Evolutionary conservation across 1,140 invertebrate genomes (phyloP).

Genomic region (Drosophila elegans): DNA sequence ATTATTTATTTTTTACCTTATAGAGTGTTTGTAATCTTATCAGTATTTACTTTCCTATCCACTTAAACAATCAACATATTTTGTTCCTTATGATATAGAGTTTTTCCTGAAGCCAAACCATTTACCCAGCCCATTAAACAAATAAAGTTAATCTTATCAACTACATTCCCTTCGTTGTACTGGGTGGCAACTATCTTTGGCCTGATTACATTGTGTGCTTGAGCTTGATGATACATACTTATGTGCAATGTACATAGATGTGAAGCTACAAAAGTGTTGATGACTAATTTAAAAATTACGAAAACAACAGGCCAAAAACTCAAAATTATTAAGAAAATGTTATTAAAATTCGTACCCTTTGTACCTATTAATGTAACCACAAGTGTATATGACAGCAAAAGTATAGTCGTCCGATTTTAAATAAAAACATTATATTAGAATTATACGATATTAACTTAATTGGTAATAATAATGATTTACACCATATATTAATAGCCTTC

Average conservation of each 20-base stretch:
- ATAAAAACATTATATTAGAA: too few relatives aligned
- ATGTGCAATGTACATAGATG: too few relatives aligned
- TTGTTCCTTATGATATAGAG: constrained; percentile 15
- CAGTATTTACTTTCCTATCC: constrained; percentile 46
- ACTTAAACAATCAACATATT: constrained; percentile 29
- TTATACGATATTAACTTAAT: too few relatives aligned
- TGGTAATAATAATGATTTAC: too few relatives aligned
- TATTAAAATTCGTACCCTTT: too few relatives aligned
- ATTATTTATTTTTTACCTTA: constrained; percentile 31
- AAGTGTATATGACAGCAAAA: too few relatives aligned
- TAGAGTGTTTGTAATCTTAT: constrained; percentile 60
- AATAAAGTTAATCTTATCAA: constrained; percentile 44
- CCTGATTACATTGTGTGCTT: constrained; percentile 10
- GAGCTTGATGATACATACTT: background rate
- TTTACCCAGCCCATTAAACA: constrained; percentile 40
- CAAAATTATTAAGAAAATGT: too few relatives aligned
- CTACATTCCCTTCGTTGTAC: constrained; percentile 22
- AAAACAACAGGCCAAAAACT: background rate
- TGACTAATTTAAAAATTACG: constrained; percentile 13
- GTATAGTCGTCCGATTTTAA: too few relatives aligned
- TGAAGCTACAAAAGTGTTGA: background rate
- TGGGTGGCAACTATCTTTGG: constrained; percentile 7
- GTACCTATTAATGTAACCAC: too few relatives aligned
- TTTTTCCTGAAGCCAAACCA: constrained; percentile 12
- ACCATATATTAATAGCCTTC: too few relatives aligned